Evolutionary conservation across 1,140 invertebrate genomes (phyloP), one percentile per base, ranked within the genome.

Genomic region (Adoxophyes honmai): DNA sequence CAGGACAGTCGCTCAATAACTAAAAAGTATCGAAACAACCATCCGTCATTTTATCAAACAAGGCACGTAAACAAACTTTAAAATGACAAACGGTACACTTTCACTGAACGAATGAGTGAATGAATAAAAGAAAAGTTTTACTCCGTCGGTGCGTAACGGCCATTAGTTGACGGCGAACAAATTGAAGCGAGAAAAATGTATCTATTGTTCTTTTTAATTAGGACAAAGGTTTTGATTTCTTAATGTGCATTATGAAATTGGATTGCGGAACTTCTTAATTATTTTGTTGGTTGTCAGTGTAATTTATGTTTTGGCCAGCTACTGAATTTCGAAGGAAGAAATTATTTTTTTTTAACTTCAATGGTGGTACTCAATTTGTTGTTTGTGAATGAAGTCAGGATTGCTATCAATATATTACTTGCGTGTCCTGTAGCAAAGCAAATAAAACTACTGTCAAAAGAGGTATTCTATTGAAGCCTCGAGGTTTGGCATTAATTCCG

Each of bases 11-110:
- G 21, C 42, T n/a, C 21, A 48, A 48, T 21, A 44, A 44, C 39
- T 44, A 44, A 48, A 48, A 48, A 48, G 16, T 21, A 48, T 48
- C 21, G 42, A 48, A 48, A 21, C 10, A 18, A 21, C 42, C 21
- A 21, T 48, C 21, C 42, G 42, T 48, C 16, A 36, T 58, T 62
- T 70, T 68, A 60, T 64, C 69, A 72, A 69, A 73, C 68, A 69
- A 59, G 52, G 54, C 66, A 75, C 67, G 75, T 76, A 76, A 81
- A 77, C 66, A 77, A 73, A 73, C 55, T 68, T 63, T 9, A 57
- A 73, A 75, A 65, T 75, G 68, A 74, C 69, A 66, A 70, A 67
- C 55, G 58, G 55, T 39, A 51, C 57, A 78, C 78, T 81, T 81
- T 81, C 78, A 78, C 78, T 77, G 48, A 66, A 64, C 21, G 55